Evolutionary conservation across 2,888 invertebrate genomes (phyloP).

Genomic region (Vanessa cardui): DNA sequence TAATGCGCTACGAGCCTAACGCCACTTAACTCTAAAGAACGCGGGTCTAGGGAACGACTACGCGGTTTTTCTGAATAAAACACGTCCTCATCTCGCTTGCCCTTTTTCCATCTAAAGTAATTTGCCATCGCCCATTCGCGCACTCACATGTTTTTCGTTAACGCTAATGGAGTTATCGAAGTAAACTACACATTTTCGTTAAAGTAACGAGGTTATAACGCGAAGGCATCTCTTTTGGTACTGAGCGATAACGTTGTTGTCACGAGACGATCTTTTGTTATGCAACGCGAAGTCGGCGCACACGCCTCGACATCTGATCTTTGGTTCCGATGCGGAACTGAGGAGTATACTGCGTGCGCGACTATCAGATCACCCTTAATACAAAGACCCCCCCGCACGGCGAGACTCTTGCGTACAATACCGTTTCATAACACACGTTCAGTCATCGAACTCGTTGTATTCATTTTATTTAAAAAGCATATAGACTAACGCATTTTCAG

Average conservation of each 20-base stretch:
- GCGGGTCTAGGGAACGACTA: conserved; percentile 88
- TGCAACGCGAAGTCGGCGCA: conserved; percentile 53
- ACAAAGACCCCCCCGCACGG: neutral
- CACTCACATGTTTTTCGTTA: conserved; percentile 41
- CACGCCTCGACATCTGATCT: conserved; percentile 53
- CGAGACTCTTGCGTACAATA: neutral
- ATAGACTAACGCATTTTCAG: too few species aligned
- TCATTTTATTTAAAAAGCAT: neutral
- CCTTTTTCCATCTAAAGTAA: conserved; percentile 87
- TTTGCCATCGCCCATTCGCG: conserved; percentile 80
- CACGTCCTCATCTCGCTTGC: conserved; percentile 82
- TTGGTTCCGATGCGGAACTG: conserved; percentile 53
- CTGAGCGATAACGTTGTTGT: conserved; percentile 73
- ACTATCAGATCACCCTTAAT: conserved; percentile 9
- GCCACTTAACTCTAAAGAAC: conserved; percentile 87
- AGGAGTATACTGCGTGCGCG: conserved; percentile 45
- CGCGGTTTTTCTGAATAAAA: conserved; percentile 85
- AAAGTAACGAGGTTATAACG: conserved; percentile 56
- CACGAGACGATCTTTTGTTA: conserved; percentile 72
- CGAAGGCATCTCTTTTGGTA: conserved; percentile 70
- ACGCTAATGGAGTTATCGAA: conserved; percentile 39
- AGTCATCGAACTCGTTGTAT: conserved; percentile 7
- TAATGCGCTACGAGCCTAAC: conserved; percentile 83
- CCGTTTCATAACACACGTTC: neutral
- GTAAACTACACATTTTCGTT: conserved; percentile 49